Evolutionary conservation across 2,888 invertebrate species (phyloP), one percentile per base, ranked within the genome.

Genomic region (Amiota mariae): DNA sequence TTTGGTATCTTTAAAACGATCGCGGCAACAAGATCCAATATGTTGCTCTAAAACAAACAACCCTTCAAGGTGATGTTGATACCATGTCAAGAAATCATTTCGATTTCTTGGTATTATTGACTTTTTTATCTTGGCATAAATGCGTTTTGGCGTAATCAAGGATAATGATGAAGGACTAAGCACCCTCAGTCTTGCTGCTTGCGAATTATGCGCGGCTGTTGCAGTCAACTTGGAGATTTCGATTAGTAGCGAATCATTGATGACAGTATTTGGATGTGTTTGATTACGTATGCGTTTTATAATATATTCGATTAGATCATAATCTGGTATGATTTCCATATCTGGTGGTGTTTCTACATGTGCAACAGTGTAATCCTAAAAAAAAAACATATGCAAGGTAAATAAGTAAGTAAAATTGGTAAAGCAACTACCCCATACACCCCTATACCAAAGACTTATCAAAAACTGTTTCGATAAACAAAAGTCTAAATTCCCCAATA

Each of bases 191-290:
- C 77, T 83, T 72, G 82, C 77, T 54, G 67, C 74, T 64, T 79
- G 80, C n/a, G 81, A 84, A 73, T 86, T 88, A 46, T 88, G 88
- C 10, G 87, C 89, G 2, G 87, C 85, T 8, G 84, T 85, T 4
- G 88, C 88, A 9, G 90, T 89, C 67, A 90, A 71, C 74, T 88
- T 89, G 8, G 89, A 88, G 18, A 90, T 86, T 73, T 89, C 88
- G 1, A 86, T 86, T 51, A 90, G 77, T 24, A 87, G 72, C 2
- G 87, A 82, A 74, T 90, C 89, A 75, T 88, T 89, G 20, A 90
- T 87, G 18, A 87, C 74, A 1, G 87, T 87, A 49, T 85, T 87
- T 46, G 81, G 78, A 72, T 88, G 88, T 1, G 89, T 88, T 75
- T 88, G 86, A 73, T 88, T 88, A 18, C 86, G 86, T 73, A 89